Base-by-base conservation (phyloP, 2,113 vertebrate species). In the Onychostoma macrolepis region DNA sequence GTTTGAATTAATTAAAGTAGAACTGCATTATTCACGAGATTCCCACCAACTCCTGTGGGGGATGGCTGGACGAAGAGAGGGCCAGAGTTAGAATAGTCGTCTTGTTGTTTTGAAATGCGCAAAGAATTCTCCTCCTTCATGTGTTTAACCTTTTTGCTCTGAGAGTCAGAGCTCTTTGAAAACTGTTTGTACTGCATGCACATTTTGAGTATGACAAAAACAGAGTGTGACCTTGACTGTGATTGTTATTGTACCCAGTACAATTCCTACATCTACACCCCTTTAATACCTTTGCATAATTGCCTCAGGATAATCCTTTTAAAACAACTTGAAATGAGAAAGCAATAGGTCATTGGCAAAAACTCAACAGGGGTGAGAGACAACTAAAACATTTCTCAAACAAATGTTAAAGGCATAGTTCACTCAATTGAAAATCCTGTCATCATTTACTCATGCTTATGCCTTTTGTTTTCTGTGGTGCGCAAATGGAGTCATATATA, bases 1-100 rank as follows among this genome's bases (percentile, higher is more conserved):
- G 90, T 91, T 88, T 91, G 88, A 88, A 89, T 91, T 86, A 78
- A 90, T 88, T 88, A 90, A 91, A 88, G 11, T 28, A 26, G 75
- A 61, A 86, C 72, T 88, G 80, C 69, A 86, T 90, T 90, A 92
- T 92, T 90, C 89, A 89, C 79, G 6, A 86, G 89, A 88, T 90
- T 91, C 88, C 87, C 89, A 89, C 84, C 87, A 87, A 86, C 86
- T 87, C 88, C 80, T 48, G 63, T 87, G 56, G 83, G 84, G 87
- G 83, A 58, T 83, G 75, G 71, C 43, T 80, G 87, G 78, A 74
- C 48, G 4, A 2, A 72, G 81, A 87, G 88, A 81, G 80, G 76
- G 65, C 75, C 58, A 26, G 80, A 36, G 80, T 86, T 85, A 87
- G 88, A 90, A 91, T 82, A 87, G 48, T 79, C 24, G 21, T 67